Base-by-base conservation (phyloP, 2,113 vertebrate species). In the Rhinolophus sinicus region DNA sequence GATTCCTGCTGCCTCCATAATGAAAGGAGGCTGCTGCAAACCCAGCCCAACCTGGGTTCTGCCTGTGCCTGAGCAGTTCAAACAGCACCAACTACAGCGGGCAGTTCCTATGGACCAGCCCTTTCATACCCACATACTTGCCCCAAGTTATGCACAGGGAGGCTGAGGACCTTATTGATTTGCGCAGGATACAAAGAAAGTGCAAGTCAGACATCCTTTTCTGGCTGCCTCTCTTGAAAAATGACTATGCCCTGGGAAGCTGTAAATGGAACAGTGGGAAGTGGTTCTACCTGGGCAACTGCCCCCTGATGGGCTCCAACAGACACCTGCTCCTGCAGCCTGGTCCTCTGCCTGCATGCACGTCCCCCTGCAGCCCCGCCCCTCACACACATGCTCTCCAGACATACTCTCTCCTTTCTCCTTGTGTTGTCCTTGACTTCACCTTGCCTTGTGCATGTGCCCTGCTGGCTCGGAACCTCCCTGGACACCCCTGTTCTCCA, bases 261-360 rank as follows among this genome's bases (percentile, higher is more conserved):
- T 56, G 8, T 30, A 58, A n/a, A 26, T 0, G 12, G 69, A 88
- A 7, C 50, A 64, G 60, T 38, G 80, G 95, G 96, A 97, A 97
- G 96, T 28, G 70, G 98, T 95, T 97, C 90, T 97, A 24, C 35
- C 19, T 60, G 10, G 28, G 12, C 82, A 88, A 44, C 21, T 24
- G n/a, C 18, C 30, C 58, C 65, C 9, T 50, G 9, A 56, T 30
- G 44, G 3, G 19, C 28, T 85, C 64, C 56, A 12, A 21, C 22
- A 90, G 91, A 73, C 38, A 67, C 19, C 73, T 67, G 70, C 65
- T 40, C 44, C 62, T 26, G 1, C 19, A 21, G 18, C 65, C 30
- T 3, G 15, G 14, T 19, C 56, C 11, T 35, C 44, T 47, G 22
- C 2, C 44, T 54, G 60, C 1, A n/a, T 0, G 1, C 47, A 5